phyloP scores from a whole-genome alignment of 2,113 vertebrate genomes.

The Spea multiplicata region DNA sequence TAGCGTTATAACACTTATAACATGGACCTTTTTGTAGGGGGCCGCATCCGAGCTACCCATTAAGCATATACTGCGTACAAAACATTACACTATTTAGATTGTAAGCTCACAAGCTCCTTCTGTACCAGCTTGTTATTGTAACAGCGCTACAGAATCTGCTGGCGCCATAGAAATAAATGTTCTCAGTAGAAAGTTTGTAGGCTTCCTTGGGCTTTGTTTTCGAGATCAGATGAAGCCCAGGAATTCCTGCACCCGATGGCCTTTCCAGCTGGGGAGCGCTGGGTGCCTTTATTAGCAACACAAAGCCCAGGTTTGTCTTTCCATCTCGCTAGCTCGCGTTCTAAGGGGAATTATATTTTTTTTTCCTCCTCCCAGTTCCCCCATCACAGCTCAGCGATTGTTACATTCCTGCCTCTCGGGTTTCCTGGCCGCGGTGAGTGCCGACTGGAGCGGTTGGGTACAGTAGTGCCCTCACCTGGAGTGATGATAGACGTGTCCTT shows the following conservation, averaged over 20 bases:
- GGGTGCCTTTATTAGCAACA: neutral
- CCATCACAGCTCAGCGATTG: conserved; percentile 36
- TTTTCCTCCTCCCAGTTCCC: conserved; percentile 13
- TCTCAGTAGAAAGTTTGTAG: neutral
- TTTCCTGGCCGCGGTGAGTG: conserved; percentile 36
- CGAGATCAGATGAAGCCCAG: conserved; percentile 16
- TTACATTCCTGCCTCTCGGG: conserved; percentile 31
- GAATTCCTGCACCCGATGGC: conserved; percentile 26
- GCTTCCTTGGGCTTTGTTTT: conserved; percentile 9
- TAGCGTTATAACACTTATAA: too few species aligned
- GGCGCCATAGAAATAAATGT: too few species aligned
- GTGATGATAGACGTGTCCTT: conserved; percentile 43
- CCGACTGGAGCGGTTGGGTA: conserved; percentile 14
- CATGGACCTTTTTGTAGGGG: too few species aligned
- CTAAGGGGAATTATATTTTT: conserved; percentile 3
- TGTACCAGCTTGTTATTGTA: too few species aligned
- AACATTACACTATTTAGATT: too few species aligned
- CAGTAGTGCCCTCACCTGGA: conserved; percentile 8
- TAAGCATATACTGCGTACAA: too few species aligned
- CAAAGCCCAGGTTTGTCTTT: conserved; percentile 43
- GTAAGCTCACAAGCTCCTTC: too few species aligned
- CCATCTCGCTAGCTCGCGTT: conserved; percentile 29
- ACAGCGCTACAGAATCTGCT: too few species aligned
- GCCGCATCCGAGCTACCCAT: too few species aligned
- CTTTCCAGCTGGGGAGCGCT: conserved; percentile 6